A percentile compares a stretch with the other conserved stretches of the same genome.
Conservation (phyloP, 2,888 invertebrate species). For the Pristionchus maxplancki region DNA sequence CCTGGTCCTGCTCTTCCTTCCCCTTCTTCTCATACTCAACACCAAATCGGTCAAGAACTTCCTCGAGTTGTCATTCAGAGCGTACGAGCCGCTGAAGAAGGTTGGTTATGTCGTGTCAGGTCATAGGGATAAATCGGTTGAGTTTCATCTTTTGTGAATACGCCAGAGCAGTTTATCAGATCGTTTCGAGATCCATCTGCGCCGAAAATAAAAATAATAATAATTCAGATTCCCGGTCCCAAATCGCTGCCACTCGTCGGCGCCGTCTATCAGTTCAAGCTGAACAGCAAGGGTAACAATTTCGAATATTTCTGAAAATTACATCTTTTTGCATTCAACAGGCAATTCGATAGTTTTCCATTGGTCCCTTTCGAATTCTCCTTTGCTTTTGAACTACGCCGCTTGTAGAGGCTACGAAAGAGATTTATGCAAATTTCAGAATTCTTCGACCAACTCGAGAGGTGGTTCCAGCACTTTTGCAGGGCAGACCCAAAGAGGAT, state of each 20-base stretch:
- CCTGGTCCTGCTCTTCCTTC: not conserved
- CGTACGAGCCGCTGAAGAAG: not conserved
- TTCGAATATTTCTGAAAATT: too few species aligned
- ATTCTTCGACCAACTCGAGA: slow-evolving; percentile 46
- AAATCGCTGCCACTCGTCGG: slow-evolving; percentile 54
- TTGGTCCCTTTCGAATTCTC: too few species aligned
- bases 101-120: not conserved
- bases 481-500: not conserved
- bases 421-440: not conserved
- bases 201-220: not conserved
- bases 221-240: slow-evolving; percentile 15
- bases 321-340: too few species aligned
- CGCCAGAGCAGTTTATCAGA: not conserved
- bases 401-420: too few species aligned
- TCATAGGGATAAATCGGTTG: not conserved
- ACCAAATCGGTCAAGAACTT: not conserved
- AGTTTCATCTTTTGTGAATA: not conserved
- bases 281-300: slow-evolving; percentile 53
- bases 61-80: not conserved
- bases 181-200: not conserved
- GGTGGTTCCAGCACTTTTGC: not conserved
- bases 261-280: slow-evolving; percentile 54
- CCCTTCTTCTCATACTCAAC: slow-evolving; percentile 8
- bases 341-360: too few species aligned
- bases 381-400: too few species aligned